Percentiles rank a stretch among this genome's conserved stretches.
These are phyloP conservation scores for Vombatus ursinus DNA, from an alignment of 2,113 vertebrate species.

Conservation along the genomic window DNA sequence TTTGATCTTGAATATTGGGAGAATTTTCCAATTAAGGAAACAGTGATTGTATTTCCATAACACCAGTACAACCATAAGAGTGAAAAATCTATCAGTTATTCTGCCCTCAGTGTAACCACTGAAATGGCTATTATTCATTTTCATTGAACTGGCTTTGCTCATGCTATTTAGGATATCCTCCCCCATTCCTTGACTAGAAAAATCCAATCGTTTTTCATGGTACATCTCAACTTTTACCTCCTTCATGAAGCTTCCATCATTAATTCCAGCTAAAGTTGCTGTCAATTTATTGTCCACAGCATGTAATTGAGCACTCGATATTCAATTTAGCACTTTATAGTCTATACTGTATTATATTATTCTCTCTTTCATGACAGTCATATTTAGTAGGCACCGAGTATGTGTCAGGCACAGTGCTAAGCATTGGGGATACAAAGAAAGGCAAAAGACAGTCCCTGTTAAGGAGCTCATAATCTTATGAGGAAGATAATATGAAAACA, in stretches of 20 bases:
- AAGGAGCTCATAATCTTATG: not conserved
- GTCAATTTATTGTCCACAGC: not conserved
- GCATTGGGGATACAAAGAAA: not conserved
- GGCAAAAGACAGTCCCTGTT: not conserved
- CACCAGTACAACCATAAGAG: not conserved
- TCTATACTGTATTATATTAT: not conserved
- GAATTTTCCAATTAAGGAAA: not conserved
- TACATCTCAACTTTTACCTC: not conserved
- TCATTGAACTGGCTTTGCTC: not conserved
- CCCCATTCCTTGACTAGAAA: not conserved
- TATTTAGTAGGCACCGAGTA: not conserved
- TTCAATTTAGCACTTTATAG: not conserved
- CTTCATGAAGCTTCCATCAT: not conserved
- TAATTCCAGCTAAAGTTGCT: not conserved
- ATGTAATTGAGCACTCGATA: not conserved
- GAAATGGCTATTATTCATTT: not conserved
- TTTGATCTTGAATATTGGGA: not conserved
- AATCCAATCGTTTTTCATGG: not conserved
- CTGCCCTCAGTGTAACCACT: not conserved
- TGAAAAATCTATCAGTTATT: not conserved
- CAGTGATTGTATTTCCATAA: not conserved
- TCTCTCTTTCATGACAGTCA: not conserved
- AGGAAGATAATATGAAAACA: not conserved
- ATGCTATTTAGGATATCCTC: not conserved
- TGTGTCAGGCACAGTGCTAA: not conserved